Evolutionary conservation across 2,888 invertebrate genomes (phyloP), one percentile per base, ranked within the genome.

Genomic region (Rhynchonema sp.): DNA sequence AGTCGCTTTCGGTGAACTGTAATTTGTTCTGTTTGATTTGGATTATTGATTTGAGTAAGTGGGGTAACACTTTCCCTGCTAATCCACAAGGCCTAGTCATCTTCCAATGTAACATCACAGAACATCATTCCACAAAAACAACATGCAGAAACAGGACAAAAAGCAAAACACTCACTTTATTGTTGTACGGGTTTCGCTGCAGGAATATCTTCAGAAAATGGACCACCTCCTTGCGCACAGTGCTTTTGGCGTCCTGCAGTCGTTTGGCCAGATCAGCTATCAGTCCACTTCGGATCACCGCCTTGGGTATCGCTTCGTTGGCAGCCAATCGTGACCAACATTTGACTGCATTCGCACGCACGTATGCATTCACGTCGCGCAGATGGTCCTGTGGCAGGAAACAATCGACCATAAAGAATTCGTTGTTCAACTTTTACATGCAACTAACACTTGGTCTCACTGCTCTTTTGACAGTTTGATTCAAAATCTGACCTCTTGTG

Each of bases 131-230:
- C n/a, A n/a, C n/a, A n/a, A n/a, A n/a, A n/a, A n/a, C n/a, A n/a
- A n/a, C n/a, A n/a, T n/a, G n/a, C n/a, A n/a, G n/a, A n/a, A n/a
- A n/a, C n/a, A n/a, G n/a, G n/a, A 38, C 6, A 38, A 6, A 38
- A 38, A 13, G 9, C 6, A 38, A 13, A 38, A 38, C 17, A 38
- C 57, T 17, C 2, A 67, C 67, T 61, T 64, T 63, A 0, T 83
- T 82, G n/a, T 85, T 83, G 74, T 83, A 92, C 2, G 87, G 85
- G 77, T 94, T 92, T 65, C 82, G 81, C 72, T 86, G 83, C 52
- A 94, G 76, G 72, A 91, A 83, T 17, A 30, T 28, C 63, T 84
- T 84, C 2, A 87, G 72, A 46, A 87, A 78, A 69, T 83, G 83
- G 60, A 87, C 81, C 1, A 91, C 86, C 63, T 82, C 82, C 75